A percentile compares a stretch with the other conserved stretches of the same genome.
phyloP scores from a whole-genome alignment of 2,113 vertebrate species.

The Cebidichthys violaceus region DNA sequence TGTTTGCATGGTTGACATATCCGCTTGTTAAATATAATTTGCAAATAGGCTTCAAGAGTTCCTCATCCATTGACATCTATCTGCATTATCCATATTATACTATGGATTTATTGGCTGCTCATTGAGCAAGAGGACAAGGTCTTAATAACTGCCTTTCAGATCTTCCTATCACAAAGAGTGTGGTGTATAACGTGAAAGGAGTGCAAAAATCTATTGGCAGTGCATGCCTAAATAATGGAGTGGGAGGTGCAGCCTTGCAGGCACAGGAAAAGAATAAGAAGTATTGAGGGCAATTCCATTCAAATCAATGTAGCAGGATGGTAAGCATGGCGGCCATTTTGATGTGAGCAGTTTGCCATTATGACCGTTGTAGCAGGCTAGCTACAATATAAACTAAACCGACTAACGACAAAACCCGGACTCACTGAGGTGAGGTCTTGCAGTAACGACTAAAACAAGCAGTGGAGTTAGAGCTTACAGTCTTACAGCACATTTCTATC shows the following conservation, averaged over 20 bases:
- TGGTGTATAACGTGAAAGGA: slow-evolving; percentile 32
- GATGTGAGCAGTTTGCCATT: background rate
- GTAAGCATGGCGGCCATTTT: background rate
- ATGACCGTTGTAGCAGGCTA: background rate
- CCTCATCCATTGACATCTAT: slow-evolving; percentile 61
- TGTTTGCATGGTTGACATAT: slow-evolving; percentile 47
- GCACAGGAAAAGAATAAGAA: background rate
- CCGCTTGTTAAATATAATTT: slow-evolving; percentile 53
- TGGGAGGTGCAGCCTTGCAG: slow-evolving; percentile 41
- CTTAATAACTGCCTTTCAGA: slow-evolving; percentile 52
- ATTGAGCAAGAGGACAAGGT: slow-evolving; percentile 43
- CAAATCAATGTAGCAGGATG: background rate
- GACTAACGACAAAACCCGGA: background rate
- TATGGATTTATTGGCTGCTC: slow-evolving; percentile 70
- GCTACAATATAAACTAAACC: background rate
- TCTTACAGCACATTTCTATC: background rate
- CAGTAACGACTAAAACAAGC: background rate
- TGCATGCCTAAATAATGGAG: slow-evolving; percentile 43
- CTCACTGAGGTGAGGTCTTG: background rate
- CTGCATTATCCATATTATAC: slow-evolving; percentile 71
- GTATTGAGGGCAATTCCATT: background rate
- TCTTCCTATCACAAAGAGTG: slow-evolving; percentile 36
- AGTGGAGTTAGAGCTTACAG: background rate
- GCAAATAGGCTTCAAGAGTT: slow-evolving; percentile 49
- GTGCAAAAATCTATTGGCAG: slow-evolving; percentile 32